Conservation (phyloP, 2,797 vertebrate genomes). For the Furcifer pardalis region DNA sequence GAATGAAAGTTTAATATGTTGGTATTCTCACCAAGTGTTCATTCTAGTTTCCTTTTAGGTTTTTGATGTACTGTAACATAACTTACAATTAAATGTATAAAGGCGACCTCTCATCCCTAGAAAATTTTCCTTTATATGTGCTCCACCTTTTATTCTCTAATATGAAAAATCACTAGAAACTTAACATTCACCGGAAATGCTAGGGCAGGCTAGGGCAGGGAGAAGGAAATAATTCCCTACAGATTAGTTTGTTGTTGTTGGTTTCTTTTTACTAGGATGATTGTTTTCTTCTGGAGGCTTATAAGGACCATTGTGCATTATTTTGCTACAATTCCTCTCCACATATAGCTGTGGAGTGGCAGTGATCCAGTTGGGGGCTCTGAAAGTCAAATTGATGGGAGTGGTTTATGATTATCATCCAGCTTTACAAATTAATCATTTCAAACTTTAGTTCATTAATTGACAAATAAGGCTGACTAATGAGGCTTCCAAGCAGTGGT, state of each 20-base stretch:
- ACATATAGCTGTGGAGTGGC: no score
- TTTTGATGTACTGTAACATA: not conserved
- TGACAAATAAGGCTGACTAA: not conserved
- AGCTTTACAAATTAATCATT: not conserved
- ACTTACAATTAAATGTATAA: not conserved
- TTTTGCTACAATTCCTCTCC: no score
- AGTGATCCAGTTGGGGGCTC: no score
- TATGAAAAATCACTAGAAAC: not conserved
- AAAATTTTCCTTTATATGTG: not conserved
- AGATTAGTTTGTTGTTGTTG: no score
- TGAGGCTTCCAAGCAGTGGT: not conserved
- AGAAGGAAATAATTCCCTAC: no score
- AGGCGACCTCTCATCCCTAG: not conserved
- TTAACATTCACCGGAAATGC: not conserved
- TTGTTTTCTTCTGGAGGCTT: no score
- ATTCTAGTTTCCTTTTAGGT: not conserved
- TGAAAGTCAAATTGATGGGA: no score
- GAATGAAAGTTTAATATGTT: not conserved
- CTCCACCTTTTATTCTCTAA: not conserved
- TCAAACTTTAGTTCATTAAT: not conserved
- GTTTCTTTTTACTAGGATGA: no score
- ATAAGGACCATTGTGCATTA: no score
- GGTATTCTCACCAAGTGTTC: not conserved
- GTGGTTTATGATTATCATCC: no score
- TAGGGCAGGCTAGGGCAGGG: no score